These are phyloP conservation scores for Harmothoe impar DNA, from an alignment of 2,888 invertebrate species.

Conservation along the genomic window DNA sequence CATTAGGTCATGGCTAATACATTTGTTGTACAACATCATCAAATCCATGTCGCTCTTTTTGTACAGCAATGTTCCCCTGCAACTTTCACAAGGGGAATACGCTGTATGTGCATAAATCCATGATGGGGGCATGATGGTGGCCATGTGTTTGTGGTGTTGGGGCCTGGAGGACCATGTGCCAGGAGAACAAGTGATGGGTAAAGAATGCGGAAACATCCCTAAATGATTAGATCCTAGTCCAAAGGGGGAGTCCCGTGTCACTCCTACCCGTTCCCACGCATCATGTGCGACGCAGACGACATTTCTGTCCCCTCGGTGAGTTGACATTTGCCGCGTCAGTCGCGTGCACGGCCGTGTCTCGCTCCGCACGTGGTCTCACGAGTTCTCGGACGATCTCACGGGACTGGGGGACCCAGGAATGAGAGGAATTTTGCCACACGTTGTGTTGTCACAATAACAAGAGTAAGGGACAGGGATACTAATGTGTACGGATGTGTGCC, in stretches of 20 bases:
- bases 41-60: too few relatives aligned
- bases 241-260: neutral
- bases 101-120: too few relatives aligned
- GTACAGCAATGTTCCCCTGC: too few relatives aligned
- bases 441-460: conserved; percentile 6
- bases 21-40: too few relatives aligned
- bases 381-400: neutral
- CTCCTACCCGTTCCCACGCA: conserved; percentile 23
- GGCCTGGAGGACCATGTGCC: neutral
- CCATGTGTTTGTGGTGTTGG: too few relatives aligned
- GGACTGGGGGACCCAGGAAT: neutral
- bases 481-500: too few relatives aligned
- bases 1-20: too few relatives aligned
- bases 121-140: too few relatives aligned
- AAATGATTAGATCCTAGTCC: neutral
- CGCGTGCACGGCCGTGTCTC: neutral
- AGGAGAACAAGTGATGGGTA: neutral
- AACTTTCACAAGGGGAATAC: too few relatives aligned
- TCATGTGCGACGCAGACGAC: conserved; percentile 16
- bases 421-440: neutral
- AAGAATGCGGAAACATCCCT: conserved; percentile 34
- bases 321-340: neutral
- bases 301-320: neutral
- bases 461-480: neutral
- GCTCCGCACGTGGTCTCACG: conserved; percentile 31